phyloP scores from a whole-genome alignment of 2,888 invertebrate genomes.

The Sclerodermus sp. region DNA sequence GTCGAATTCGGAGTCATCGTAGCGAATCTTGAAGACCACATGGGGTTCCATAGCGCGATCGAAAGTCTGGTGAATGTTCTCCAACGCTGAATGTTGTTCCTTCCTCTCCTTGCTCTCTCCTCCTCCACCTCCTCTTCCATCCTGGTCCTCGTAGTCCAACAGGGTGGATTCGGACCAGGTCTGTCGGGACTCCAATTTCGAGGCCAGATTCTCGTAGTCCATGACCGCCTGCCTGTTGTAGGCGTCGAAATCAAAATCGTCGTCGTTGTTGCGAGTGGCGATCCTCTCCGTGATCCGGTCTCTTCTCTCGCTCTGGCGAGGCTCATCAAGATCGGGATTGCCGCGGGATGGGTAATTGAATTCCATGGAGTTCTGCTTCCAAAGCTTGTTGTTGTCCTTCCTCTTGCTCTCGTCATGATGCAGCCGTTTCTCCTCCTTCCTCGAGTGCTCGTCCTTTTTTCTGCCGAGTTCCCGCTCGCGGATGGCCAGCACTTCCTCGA shows the following conservation, averaged over 20 bases:
- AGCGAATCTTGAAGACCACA: constrained; percentile 51
- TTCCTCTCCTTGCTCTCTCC: too few species aligned
- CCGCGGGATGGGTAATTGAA: constrained; percentile 7
- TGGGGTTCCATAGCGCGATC: constrained; percentile 40
- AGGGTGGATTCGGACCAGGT: constrained; percentile 16
- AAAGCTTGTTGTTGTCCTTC: constrained; percentile 10
- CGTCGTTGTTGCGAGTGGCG: constrained; percentile 11
- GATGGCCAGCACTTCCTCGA: constrained; percentile 46
- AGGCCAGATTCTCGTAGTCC: constrained; percentile 49
- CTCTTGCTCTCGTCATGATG: constrained; percentile 9
- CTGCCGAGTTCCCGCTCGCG: constrained; percentile 42
- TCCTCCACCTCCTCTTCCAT: constrained; percentile 5
- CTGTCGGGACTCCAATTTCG: constrained; percentile 28
- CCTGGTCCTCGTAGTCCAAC: constrained; percentile 19
- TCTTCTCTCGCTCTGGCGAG: constrained; percentile 6
- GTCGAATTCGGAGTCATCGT: constrained; percentile 51
- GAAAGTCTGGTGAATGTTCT: constrained; percentile 30
- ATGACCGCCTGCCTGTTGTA: constrained; percentile 49
- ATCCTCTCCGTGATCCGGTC: constrained; percentile 9
- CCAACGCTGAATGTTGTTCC: constrained; percentile 9
- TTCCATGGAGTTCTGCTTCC: constrained; percentile 18
- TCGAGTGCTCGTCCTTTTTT: constrained; percentile 29
- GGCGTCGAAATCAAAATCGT: constrained; percentile 39
- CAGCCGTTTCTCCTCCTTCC: constrained; percentile 11
- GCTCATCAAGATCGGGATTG: constrained; percentile 9